Conservation (phyloP, 1,140 invertebrate genomes). For the Orussus abietinus region DNA sequence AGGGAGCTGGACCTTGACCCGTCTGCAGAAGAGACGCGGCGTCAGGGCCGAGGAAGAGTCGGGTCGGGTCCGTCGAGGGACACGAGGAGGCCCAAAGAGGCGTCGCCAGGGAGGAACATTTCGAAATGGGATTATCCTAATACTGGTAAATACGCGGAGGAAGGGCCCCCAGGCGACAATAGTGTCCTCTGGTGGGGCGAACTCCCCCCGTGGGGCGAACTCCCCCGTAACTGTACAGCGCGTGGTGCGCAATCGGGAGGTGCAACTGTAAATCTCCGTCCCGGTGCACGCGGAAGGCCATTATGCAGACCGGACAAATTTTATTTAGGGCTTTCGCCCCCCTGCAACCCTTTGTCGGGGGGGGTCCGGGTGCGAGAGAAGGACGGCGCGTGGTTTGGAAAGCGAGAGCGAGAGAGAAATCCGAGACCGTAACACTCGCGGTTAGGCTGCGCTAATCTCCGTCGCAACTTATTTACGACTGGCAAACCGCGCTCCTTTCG, state of each 20-base stretch:
- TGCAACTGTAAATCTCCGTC: background rate
- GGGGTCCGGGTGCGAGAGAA: too few relatives aligned
- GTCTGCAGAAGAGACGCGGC: constrained; percentile 12
- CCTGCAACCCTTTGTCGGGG: constrained; percentile 18
- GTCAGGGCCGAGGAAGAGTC: background rate
- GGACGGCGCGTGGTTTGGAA: too few relatives aligned
- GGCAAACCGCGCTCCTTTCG: too few relatives aligned
- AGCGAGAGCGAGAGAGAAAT: too few relatives aligned
- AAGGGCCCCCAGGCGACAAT: constrained; percentile 3
- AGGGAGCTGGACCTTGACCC: constrained; percentile 10
- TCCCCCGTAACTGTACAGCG: too few relatives aligned
- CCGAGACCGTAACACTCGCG: constrained; percentile 24
- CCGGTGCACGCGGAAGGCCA: constrained; percentile 6
- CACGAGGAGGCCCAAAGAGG: too few relatives aligned
- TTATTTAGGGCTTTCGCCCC: constrained; percentile 20
- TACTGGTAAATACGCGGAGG: constrained; percentile 29
- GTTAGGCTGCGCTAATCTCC: constrained; percentile 25
- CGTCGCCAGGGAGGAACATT: constrained; percentile 16
- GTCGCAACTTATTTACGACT: constrained; percentile 27
- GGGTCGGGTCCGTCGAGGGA: too few relatives aligned
- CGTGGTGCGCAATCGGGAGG: background rate
- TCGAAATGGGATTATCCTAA: constrained; percentile 36
- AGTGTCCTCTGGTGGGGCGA: background rate
- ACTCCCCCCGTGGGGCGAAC: background rate
- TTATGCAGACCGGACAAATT: constrained; percentile 20